A percentile compares a stretch with the other conserved stretches of the same genome.
Conservation (phyloP, 2,113 vertebrate species). For the Lanius ludovicianus region DNA sequence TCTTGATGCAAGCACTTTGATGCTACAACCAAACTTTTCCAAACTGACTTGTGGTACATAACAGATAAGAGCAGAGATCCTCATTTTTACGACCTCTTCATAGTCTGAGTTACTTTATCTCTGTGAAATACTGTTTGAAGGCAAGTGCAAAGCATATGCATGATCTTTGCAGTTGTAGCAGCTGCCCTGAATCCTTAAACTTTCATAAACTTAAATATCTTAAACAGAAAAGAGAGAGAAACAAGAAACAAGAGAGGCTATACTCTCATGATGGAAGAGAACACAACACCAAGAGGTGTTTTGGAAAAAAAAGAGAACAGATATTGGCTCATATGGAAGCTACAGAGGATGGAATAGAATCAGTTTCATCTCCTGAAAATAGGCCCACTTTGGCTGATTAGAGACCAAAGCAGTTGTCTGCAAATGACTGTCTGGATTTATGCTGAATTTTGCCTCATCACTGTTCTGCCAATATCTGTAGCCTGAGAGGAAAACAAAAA, state of each 20-base stretch:
- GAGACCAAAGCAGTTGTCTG: background rate
- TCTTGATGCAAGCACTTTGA: background rate
- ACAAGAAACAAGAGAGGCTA: background rate
- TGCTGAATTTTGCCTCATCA: background rate
- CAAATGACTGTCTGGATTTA: constrained; percentile 3
- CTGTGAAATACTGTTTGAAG: background rate
- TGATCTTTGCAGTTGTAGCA: background rate
- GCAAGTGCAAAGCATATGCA: background rate
- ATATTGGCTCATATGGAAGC: background rate
- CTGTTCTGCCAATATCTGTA: background rate
- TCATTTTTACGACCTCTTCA: background rate
- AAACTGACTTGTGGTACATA: background rate
- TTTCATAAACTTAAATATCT: background rate
- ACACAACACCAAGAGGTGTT: fast-evolving
- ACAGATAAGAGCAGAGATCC: background rate
- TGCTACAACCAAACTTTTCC: background rate
- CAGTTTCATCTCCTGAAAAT: background rate
- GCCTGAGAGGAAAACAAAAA: background rate
- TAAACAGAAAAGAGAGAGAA: background rate
- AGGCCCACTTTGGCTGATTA: background rate
- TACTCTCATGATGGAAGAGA: background rate
- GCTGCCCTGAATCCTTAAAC: background rate
- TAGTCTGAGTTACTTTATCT: background rate
- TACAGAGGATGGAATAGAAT: background rate
- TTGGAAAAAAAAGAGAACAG: background rate